Percentiles rank a stretch among this genome's conserved stretches.
phyloP scores from a whole-genome alignment of 2,113 vertebrate species.

The Xiphorhynchus elegans region DNA sequence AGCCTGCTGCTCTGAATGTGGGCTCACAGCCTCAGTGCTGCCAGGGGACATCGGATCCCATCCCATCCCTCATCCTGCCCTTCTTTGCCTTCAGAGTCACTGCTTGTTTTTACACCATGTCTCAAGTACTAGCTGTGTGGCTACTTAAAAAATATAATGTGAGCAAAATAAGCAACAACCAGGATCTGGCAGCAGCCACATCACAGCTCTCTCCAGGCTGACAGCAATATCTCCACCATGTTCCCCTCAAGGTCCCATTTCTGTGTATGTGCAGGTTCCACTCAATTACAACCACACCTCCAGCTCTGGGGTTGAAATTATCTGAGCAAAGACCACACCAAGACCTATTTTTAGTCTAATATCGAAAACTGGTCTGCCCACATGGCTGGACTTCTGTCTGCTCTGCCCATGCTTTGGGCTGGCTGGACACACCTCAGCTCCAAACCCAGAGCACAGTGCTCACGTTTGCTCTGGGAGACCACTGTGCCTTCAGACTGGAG shows the following conservation, averaged over 20 bases:
- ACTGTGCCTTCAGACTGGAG: not conserved
- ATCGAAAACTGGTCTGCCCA: not conserved
- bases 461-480: not conserved
- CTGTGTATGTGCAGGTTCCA: not conserved
- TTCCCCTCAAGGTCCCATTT: not conserved
- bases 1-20: not conserved
- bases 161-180: not conserved
- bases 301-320: not conserved
- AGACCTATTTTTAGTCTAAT: not conserved
- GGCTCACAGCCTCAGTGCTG: not conserved
- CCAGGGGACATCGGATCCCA: not conserved
- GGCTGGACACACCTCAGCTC: not conserved
- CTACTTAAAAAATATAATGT: not conserved
- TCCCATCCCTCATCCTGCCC: not conserved
- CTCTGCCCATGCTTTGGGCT: rapidly evolving
- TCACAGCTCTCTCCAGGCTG: not conserved
- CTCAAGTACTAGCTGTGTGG: not conserved
- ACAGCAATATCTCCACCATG: rapidly evolving
- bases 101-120: not conserved
- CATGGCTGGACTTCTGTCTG: not conserved
- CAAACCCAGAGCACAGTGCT: not conserved
- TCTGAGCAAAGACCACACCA: not conserved
- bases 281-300: not conserved
- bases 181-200: not conserved
- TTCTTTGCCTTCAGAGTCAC: not conserved